These are phyloP conservation scores for Chamaetylas fuelleborni DNA, from an alignment of 2,113 vertebrate genomes.

Conservation along the genomic window DNA sequence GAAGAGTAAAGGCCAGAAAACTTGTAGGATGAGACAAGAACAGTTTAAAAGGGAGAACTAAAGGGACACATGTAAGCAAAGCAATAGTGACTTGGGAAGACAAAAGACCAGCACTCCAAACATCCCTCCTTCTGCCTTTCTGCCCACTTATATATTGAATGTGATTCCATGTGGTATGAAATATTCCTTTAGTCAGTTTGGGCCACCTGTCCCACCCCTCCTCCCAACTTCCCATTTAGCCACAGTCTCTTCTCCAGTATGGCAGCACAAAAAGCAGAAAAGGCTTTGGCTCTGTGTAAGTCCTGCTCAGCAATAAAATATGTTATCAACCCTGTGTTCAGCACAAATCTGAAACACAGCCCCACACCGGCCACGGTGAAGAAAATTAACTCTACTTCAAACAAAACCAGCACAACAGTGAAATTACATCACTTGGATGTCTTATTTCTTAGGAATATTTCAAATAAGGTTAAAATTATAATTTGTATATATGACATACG, in stretches of 20 bases:
- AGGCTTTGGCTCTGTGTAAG: not conserved
- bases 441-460: not conserved
- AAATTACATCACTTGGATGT: not conserved
- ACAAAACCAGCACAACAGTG: not conserved
- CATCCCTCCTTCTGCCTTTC: not conserved
- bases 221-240: not conserved
- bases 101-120: fast-evolving
- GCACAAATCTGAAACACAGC: not conserved
- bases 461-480: not conserved
- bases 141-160: not conserved
- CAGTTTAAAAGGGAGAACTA: not conserved
- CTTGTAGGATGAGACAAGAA: not conserved
- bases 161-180: not conserved
- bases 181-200: not conserved
- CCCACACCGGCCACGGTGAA: fast-evolving
- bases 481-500: not conserved
- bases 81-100: not conserved
- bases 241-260: not conserved
- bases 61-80: not conserved
- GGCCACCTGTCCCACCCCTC: not conserved
- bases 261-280: not conserved
- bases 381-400: not conserved
- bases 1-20: not conserved
- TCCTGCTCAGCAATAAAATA: not conserved
- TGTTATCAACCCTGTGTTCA: not conserved